Evolutionary conservation across 1,140 invertebrate species (phyloP).

Genomic region (Pseudomyrmex cubaensis): DNA sequence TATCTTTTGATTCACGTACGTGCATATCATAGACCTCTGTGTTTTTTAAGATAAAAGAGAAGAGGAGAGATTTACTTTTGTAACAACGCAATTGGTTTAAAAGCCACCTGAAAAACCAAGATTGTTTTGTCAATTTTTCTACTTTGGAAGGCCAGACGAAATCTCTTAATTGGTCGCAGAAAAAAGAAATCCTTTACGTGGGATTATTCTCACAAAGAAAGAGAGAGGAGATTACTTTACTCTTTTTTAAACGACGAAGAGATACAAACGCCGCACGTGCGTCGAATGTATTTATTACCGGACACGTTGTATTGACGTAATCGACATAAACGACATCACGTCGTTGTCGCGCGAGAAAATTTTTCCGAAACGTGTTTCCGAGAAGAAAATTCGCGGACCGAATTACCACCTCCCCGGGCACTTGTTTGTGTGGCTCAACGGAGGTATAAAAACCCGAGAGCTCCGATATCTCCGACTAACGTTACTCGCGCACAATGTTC

Average conservation of each 20-base stretch:
- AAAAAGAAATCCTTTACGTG: not conserved
- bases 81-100: no score
- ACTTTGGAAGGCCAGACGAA: not conserved
- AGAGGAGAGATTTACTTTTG: no score
- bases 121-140: no score
- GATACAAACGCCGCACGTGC: no score
- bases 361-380: slow-evolving; percentile 13
- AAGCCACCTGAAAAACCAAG: no score
- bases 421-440: not conserved
- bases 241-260: not conserved
- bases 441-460: not conserved
- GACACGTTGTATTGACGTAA: not conserved
- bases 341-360: not conserved
- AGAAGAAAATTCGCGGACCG: slow-evolving; percentile 37
- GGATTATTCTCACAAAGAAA: no score
- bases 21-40: no score
- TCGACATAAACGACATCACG: not conserved
- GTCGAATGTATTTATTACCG: not conserved
- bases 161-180: not conserved
- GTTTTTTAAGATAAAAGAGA: no score
- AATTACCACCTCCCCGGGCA: not conserved
- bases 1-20: no score
- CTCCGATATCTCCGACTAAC: slow-evolving; percentile 44
- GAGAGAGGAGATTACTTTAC: not conserved
- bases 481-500: slow-evolving; percentile 35